Percentiles rank a stretch among this genome's conserved stretches.
These are phyloP conservation scores for Sarcophaga caerulescens DNA, from an alignment of 2,888 invertebrate species.

Conservation along the genomic window DNA sequence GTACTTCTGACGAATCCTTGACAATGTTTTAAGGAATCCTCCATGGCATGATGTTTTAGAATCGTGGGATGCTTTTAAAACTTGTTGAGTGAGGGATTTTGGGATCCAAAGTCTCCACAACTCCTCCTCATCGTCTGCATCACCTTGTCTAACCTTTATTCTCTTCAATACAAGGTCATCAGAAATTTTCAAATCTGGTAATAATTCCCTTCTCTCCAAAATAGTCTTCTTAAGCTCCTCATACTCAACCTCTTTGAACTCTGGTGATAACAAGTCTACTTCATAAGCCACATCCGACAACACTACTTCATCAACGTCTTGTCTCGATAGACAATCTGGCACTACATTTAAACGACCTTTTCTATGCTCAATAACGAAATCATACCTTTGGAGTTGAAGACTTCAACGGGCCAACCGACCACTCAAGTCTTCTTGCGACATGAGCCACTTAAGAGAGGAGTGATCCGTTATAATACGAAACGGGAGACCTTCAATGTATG, in stretches of 20 bases:
- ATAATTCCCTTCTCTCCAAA: neutral
- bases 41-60: slow-evolving; percentile 14
- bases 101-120: slow-evolving; percentile 3
- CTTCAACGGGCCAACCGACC: too few relatives aligned
- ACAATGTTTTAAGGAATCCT: slow-evolving; percentile 25
- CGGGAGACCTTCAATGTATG: too few relatives aligned
- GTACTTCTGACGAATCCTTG: too few relatives aligned
- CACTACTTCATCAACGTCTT: slow-evolving; percentile 9
- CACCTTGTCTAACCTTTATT: too few relatives aligned
- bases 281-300: neutral
- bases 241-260: neutral
- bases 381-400: too few relatives aligned
- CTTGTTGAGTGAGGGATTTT: slow-evolving; percentile 3
- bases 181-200: slow-evolving; percentile 9
- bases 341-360: too few relatives aligned
- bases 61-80: slow-evolving; percentile 2
- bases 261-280: neutral
- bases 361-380: too few relatives aligned
- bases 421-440: too few relatives aligned
- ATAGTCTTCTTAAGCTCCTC: neutral
- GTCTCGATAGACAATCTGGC: slow-evolving; percentile 2
- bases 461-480: too few relatives aligned
- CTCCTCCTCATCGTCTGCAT: too few relatives aligned
- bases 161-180: slow-evolving; percentile 4
- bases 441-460: too few relatives aligned